phyloP scores from a whole-genome alignment of 2,888 invertebrate genomes.

The Tryphoninae sp. region DNA sequence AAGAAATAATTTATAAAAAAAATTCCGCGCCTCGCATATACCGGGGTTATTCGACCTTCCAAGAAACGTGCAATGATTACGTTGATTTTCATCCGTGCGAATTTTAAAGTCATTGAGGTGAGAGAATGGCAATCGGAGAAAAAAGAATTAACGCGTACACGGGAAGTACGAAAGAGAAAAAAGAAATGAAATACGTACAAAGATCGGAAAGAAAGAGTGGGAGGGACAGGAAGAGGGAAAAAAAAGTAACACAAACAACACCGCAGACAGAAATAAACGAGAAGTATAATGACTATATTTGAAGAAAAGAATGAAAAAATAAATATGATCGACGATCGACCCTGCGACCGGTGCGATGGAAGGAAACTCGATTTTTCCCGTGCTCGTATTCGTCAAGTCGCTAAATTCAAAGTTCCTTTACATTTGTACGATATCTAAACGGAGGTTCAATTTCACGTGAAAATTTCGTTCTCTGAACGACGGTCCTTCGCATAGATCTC shows the following conservation, averaged over 20 bases:
- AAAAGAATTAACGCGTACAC: not conserved
- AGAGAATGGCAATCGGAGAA: not conserved
- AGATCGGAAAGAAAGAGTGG: not conserved
- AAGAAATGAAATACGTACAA: not conserved
- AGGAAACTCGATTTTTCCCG: conserved; percentile 10
- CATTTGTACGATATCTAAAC: conserved; percentile 29
- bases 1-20: not conserved
- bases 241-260: conserved; percentile 10
- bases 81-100: not conserved
- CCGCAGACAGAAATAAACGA: too few relatives aligned
- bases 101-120: not conserved
- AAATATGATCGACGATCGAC: not conserved
- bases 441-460: conserved; percentile 4
- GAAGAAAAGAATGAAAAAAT: not conserved
- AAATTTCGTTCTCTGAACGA: conserved; percentile 13
- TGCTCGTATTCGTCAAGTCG: conserved; percentile 14
- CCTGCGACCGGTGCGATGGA: conserved; percentile 9
- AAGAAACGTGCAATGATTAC: not conserved
- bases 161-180: not conserved
- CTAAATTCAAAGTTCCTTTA: conserved; percentile 43
- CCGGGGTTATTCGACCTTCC: not conserved
- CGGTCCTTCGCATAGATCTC: not conserved
- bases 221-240: conserved; percentile 1
- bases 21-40: too few relatives aligned
- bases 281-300: too few relatives aligned